phyloP scores from a whole-genome alignment of 2,113 vertebrate species.

The Lophura nycthemera region DNA sequence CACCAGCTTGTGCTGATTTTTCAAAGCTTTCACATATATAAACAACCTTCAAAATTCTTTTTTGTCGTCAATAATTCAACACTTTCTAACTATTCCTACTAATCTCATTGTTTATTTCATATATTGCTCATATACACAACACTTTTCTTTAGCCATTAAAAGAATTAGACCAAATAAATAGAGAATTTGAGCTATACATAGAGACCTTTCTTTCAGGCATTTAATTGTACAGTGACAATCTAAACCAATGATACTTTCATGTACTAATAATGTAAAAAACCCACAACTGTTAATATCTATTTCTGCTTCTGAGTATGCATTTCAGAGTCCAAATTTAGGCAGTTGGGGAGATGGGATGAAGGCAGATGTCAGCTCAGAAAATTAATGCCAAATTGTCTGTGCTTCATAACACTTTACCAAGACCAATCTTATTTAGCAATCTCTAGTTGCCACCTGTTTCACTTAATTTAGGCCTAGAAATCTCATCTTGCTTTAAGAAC shows the following conservation, averaged over 20 bases:
- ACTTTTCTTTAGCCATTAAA: background rate
- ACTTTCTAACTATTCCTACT: background rate
- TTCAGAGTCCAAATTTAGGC: background rate
- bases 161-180: background rate
- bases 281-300: background rate
- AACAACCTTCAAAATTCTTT: background rate
- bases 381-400: fast-evolving
- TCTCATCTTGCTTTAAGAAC: background rate
- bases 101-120: background rate
- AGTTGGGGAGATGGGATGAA: background rate
- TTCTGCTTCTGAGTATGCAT: background rate
- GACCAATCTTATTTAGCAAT: background rate
- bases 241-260: background rate
- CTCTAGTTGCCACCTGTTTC: background rate
- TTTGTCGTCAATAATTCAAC: background rate
- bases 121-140: background rate
- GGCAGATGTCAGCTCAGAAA: background rate
- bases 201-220: background rate
- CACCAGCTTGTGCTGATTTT: background rate
- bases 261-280: background rate
- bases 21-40: background rate
- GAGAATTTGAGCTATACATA: background rate
- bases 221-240: background rate
- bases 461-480: background rate
- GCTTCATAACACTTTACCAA: background rate